Evolutionary conservation across 2,113 vertebrate genomes (phyloP), one percentile per base, ranked within the genome.

Genomic region (Progne subis): DNA sequence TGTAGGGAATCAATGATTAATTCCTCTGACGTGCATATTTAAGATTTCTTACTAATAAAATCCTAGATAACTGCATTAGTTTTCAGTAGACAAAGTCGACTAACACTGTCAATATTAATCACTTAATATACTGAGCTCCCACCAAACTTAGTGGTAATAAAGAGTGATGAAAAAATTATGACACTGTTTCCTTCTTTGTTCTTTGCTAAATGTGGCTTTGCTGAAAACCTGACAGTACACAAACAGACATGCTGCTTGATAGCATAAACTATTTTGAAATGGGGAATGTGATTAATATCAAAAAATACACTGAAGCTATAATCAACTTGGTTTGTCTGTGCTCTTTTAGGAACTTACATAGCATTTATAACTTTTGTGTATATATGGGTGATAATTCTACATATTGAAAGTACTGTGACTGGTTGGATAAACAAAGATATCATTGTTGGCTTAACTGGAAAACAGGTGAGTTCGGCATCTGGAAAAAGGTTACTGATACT

Each of bases 1-100:
- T 97, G 53, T 77, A 96, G 97, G 97, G 96, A 98, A 97, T 97
- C 92, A 98, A 95, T 97, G 96, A 98, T 98, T 98, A 98, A 98
- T 98, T 98, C 82, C 70, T 97, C 81, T 97, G 97, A 96, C 20
- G 2, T 94, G 85, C 97, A 96, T 98, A 96, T 97, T 97, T 97
- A 97, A 94, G 93, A 96, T 72, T 97, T 98, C 84, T 97, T 93
- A 79, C 78, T 96, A 97, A 96, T 95, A 98, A 97, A 97, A 97
- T 95, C 63, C 82, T 71, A 26, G 91, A 82, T 97, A 97, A 86
- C 68, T 96, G 80, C 60, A 83, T 96, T 97, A 97, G 83, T 97
- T 97, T 96, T 91, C 86, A 94, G n/a, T 92, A 96, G 95, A 81
- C 74, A 60, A 97, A 94, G 39, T 93, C 63, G 94, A 91, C 78